A percentile compares a stretch with the other conserved stretches of the same genome.
phyloP scores from a whole-genome alignment of 2,113 vertebrate genomes.

The Eulacestoma nigropectus region DNA sequence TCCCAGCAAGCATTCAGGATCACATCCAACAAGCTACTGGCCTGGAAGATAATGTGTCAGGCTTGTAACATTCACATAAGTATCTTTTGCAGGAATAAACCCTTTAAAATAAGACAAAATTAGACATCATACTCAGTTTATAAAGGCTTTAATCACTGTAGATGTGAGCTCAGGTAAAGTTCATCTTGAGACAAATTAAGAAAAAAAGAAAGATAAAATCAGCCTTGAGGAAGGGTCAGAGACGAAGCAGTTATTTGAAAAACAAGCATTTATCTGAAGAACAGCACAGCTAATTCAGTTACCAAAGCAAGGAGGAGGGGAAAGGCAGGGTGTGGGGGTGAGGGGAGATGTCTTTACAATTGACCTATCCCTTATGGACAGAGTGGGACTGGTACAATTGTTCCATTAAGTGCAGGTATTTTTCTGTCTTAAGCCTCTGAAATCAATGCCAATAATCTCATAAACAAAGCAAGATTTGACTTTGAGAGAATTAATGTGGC shows the following conservation, averaged over 20 bases:
- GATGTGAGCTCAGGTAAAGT: neutral
- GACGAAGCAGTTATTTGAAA: neutral
- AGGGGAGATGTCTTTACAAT: neutral
- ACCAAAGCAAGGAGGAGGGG: neutral
- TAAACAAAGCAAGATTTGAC: neutral
- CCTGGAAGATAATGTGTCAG: neutral
- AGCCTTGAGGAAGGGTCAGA: neutral
- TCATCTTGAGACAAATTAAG: neutral
- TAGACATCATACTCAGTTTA: neutral
- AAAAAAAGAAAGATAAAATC: neutral
- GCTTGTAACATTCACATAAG: neutral
- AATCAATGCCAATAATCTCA: constrained; percentile 4
- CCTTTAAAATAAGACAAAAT: neutral
- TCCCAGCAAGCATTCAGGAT: neutral
- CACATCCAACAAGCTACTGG: neutral
- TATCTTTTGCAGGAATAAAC: neutral
- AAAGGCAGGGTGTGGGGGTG: neutral
- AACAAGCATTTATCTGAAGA: neutral
- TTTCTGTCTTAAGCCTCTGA: neutral
- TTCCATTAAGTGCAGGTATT: neutral
- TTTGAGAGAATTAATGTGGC: neutral
- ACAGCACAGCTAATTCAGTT: neutral
- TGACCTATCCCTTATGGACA: neutral
- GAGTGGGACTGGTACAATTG: neutral
- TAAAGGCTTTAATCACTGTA: neutral